Percentiles rank a stretch among this genome's conserved stretches.
Conservation (phyloP, 2,888 invertebrate genomes). For the Scelioninae gen. 2 region DNA sequence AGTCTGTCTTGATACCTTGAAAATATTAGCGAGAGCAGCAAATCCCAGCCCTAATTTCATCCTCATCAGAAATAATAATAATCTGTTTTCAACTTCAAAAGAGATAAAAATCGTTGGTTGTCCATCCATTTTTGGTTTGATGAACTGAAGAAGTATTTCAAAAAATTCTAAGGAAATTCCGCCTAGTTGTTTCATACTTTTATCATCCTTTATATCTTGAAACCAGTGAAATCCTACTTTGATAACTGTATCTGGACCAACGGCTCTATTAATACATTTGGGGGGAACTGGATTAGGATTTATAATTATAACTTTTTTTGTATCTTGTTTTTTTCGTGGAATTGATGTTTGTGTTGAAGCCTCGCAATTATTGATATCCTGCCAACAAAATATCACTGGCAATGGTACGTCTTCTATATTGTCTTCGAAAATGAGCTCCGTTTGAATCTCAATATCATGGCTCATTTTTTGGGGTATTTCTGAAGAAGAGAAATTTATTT, state of each 20-base stretch:
- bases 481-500: neutral
- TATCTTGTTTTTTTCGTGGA: neutral
- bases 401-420: neutral
- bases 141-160: constrained; percentile 30
- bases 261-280: too few relatives aligned
- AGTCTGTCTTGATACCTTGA: constrained; percentile 39
- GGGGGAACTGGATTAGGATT: constrained; percentile 13
- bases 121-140: constrained; percentile 19
- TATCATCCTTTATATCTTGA: constrained; percentile 17
- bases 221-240: too few relatives aligned
- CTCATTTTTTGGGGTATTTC: neutral
- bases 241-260: too few relatives aligned
- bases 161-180: constrained; percentile 36
- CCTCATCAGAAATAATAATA: constrained; percentile 53
- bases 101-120: constrained; percentile 38
- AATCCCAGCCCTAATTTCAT: constrained; percentile 55
- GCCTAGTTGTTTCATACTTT: constrained; percentile 25
- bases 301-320: neutral
- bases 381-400: constrained; percentile 20
- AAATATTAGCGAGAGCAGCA: constrained; percentile 45
- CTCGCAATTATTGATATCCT: neutral
- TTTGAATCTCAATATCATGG: constrained; percentile 8
- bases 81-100: constrained; percentile 29
- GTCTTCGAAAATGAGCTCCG: constrained; percentile 9
- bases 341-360: constrained; percentile 22